A percentile compares a stretch with the other conserved stretches of the same genome.
These are phyloP conservation scores for Operophtera brumata DNA, from an alignment of 2,888 invertebrate species.

Conservation along the genomic window DNA sequence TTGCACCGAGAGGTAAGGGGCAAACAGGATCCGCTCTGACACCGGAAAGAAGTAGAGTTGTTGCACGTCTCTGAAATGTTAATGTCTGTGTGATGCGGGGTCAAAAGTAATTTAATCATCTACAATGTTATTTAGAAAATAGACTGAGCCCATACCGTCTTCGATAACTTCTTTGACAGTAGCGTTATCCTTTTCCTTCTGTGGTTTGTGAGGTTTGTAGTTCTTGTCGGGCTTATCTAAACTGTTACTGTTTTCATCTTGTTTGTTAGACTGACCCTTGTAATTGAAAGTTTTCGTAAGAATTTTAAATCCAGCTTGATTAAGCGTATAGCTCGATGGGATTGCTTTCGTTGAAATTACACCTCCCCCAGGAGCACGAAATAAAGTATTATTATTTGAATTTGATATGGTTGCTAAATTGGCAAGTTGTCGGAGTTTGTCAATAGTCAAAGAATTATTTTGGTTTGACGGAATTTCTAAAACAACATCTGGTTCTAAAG, in stretches of 20 bases:
- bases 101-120: neutral
- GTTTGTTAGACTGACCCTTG: constrained; percentile 76
- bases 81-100: neutral
- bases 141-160: constrained; percentile 45
- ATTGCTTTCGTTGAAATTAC: constrained; percentile 82
- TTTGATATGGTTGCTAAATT: constrained; percentile 80
- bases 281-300: constrained; percentile 82
- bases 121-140: neutral
- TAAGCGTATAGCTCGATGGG: constrained; percentile 81
- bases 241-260: constrained; percentile 59
- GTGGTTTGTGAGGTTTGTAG: constrained; percentile 53
- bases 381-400: constrained; percentile 74
- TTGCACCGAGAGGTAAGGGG: constrained; percentile 85
- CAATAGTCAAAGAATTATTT: constrained; percentile 62
- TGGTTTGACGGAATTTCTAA: constrained; percentile 72
- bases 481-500: constrained; percentile 70
- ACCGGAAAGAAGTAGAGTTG: constrained; percentile 78
- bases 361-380: constrained; percentile 70
- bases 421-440: constrained; percentile 78
- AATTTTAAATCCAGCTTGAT: constrained; percentile 84
- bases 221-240: constrained; percentile 65
- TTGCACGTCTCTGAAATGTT: constrained; percentile 63
- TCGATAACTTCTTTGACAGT: constrained; percentile 40
- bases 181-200: constrained; percentile 51
- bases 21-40: constrained; percentile 83